Base-by-base conservation (phyloP, 2,888 invertebrate species). In the Andrena praecox region DNA sequence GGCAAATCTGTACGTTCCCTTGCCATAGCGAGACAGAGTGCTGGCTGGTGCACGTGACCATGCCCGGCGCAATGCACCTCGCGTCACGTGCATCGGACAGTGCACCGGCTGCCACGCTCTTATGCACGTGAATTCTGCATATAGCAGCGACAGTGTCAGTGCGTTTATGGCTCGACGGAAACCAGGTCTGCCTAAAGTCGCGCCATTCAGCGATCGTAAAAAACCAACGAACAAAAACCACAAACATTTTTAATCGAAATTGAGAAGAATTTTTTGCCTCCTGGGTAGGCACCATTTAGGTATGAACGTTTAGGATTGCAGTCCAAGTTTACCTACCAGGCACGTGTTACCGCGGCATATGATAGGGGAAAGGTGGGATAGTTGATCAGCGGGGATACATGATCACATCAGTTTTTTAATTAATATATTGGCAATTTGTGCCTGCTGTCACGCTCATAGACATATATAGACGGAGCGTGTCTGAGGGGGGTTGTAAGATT, bases 11-110 rank as follows among this genome's bases (percentile, higher is more conserved):
- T 67, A 62, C 80, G 64, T 78, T 80, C 77, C 66, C 80, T 75
- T 50, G 42, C 60, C 68, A 60, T 27, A 63, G 80, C 67, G 71
- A 67, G 69, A 77, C 62, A 56, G 85, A 81, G 52, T 60, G 62
- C 71, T 85, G 76, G 68, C 79, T 33, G 71, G 85, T 89, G 92
- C 92, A 92, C 92, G 92, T 92, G 92, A 92, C 90, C 86, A 82
- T 78, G 78, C 73, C 72, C 84, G 79, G 83, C 81, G 75, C 83
- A 84, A 82, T 79, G 89, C 85, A 84, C 56, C 78, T 71, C 56
- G 85, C 89, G 91, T 92, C 92, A 92, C 92, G 92, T 92, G 92
- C 91, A 90, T 84, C 86, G 86, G 85, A 87, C 88, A 91, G 84
- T 88, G 89, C 88, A 90, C 87, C 85, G 83, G 82, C 89, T 82